Evolutionary conservation across 2,797 vertebrate genomes (phyloP).

Genomic region (Phrynocephalus vlangalii): DNA sequence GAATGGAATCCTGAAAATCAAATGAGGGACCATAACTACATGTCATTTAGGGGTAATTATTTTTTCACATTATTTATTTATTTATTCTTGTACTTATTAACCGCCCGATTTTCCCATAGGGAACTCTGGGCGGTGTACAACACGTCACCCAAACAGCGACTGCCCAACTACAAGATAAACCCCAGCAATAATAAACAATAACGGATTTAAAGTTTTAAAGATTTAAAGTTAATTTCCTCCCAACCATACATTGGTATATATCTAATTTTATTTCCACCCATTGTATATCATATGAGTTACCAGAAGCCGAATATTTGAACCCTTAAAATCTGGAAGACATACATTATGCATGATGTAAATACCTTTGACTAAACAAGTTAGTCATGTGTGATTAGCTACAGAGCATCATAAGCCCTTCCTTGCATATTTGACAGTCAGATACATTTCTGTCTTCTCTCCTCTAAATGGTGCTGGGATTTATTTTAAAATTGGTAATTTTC

Average conservation of each 20-base stretch:
- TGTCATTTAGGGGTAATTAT: constrained; percentile 19
- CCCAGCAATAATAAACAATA: no score
- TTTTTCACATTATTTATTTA: background rate
- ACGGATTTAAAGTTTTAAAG: no score
- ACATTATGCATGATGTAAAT: constrained; percentile 21
- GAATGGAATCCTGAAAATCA: constrained; percentile 10
- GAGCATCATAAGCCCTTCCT: constrained; percentile 9
- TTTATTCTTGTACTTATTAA: no score
- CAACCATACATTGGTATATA: background rate
- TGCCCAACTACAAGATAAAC: no score
- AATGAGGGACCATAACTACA: constrained; percentile 17
- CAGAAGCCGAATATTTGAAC: constrained; percentile 12
- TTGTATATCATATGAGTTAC: constrained; percentile 14
- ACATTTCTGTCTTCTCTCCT: constrained; percentile 16
- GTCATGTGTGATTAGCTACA: background rate
- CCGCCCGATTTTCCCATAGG: no score
- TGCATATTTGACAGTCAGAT: background rate
- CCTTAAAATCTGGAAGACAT: constrained; percentile 30
- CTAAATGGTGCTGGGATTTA: constrained; percentile 6
- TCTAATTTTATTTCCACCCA: constrained; percentile 18
- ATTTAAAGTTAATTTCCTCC: constrained; percentile 1
- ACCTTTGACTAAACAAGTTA: constrained; percentile 3
- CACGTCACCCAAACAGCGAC: no score
- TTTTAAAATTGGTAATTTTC: constrained; percentile 31
- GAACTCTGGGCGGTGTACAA: no score